phyloP scores from a whole-genome alignment of 1,140 invertebrate genomes.

The Anastatus disparis region DNA sequence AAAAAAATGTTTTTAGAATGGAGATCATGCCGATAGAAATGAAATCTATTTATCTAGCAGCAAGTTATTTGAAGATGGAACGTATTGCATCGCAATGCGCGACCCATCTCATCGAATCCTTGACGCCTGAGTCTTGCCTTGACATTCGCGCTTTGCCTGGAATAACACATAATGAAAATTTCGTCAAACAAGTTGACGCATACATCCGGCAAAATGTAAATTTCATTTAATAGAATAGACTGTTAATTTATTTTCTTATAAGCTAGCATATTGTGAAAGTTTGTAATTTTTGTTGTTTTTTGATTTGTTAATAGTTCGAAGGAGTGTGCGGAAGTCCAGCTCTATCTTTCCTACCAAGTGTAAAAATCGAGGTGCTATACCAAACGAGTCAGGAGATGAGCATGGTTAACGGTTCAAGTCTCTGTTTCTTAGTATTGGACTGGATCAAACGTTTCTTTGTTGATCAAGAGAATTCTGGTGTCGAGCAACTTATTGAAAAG shows the following conservation, averaged over 20 bases:
- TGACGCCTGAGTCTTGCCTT: conserved; percentile 78
- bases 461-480: conserved; percentile 56
- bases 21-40: conserved; percentile 71
- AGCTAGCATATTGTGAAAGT: no score
- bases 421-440: conserved; percentile 75
- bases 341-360: conserved; percentile 72
- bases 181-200: conserved; percentile 74
- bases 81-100: conserved; percentile 77
- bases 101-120: conserved; percentile 74
- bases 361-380: conserved; percentile 76
- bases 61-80: conserved; percentile 79
- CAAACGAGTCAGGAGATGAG: conserved; percentile 74
- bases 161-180: conserved; percentile 71
- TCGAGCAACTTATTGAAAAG: conserved; percentile 70
- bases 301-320: conserved; percentile 68
- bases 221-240: no score
- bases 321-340: conserved; percentile 69
- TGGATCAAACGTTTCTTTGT: conserved; percentile 73
- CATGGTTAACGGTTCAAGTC: conserved; percentile 68
- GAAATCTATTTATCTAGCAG: conserved; percentile 79
- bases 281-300: no score
- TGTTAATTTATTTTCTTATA: no score
- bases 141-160: conserved; percentile 76
- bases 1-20: conserved; percentile 62
- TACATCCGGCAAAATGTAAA: conserved; percentile 79